Evolutionary conservation across 2,888 invertebrate genomes (phyloP).

Genomic region (Dasysyrphus albostriatus): DNA sequence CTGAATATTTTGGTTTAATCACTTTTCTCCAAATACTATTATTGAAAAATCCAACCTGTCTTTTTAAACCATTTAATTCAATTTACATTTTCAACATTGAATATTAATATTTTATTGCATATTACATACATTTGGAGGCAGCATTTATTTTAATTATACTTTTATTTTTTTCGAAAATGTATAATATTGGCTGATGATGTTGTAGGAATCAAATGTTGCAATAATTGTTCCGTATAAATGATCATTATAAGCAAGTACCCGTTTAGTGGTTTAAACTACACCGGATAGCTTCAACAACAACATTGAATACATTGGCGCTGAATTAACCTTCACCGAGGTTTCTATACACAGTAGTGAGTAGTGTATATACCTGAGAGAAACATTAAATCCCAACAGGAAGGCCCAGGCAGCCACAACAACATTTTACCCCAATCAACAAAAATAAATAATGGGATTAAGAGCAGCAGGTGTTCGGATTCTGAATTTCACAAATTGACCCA

Average conservation of each 20-base stretch:
- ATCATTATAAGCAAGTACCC: constrained; percentile 46
- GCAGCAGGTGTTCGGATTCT: constrained; percentile 74
- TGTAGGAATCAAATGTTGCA: constrained; percentile 31
- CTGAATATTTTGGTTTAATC: no score
- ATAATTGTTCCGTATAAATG: constrained; percentile 31
- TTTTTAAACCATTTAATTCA: no score
- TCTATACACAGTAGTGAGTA: neutral
- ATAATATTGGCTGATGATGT: neutral
- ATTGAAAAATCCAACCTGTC: no score
- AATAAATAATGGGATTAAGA: constrained; percentile 75
- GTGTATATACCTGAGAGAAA: constrained; percentile 28
- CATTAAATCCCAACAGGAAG: constrained; percentile 58
- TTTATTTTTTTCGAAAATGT: neutral
- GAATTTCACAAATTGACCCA: constrained; percentile 73
- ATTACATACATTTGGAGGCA: no score
- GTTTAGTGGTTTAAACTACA: constrained; percentile 65
- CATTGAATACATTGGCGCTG: constrained; percentile 39
- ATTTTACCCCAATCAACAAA: constrained; percentile 73
- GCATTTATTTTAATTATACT: neutral
- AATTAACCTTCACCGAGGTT: constrained; percentile 63
- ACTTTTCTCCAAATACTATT: no score
- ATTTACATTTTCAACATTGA: no score
- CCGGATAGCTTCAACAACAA: constrained; percentile 54
- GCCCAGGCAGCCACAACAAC: constrained; percentile 61
- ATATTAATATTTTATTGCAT: no score